Evolutionary conservation across 2,888 invertebrate genomes (phyloP), one percentile per base, ranked within the genome.

Genomic region (Netelia melanura): DNA sequence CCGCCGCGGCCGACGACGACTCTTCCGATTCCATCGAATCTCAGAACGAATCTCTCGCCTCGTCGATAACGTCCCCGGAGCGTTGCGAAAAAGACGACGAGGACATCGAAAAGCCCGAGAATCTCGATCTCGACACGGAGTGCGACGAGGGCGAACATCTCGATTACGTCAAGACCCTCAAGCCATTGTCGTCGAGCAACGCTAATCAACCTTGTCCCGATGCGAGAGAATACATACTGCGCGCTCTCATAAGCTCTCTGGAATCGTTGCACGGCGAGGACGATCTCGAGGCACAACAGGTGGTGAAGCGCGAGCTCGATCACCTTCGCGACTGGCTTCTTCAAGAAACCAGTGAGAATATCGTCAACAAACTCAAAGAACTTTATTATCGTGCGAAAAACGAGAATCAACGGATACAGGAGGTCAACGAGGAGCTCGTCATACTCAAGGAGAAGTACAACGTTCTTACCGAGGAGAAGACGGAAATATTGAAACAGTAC

Each of bases 371-470:
- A 85, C 83, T 93, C 9, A 90, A 90, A 71, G 89, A 90, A 56
- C 83, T 91, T 8, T 92, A 92, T 81, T 91, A 91, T 85, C 89
- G 91, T 70, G 86, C 90, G 38, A 91, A 92, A 87, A 92, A 92
- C 43, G 94, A 94, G 87, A 94, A 94, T 90, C 95, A 96, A 43
- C 94, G 95, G 91, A 93, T 96, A 90, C 95, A 95, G 90, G 95
- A 95, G 90, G 94, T 97, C 30, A 96, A 97, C 92, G 97, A 97
- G 92, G 97, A 97, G 93, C 94, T 97, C 89, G 96, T 96, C 80
- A 94, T 96, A 70, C 95, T 97, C 86, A 97, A 97, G 91, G 96
- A 97, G 92, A 95, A 96, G 88, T 97, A 96, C 94, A 96, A 96
- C 83, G 95, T 95, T 88, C 96, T 95, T 82, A 94, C 95, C 89